A percentile compares a stretch with the other conserved stretches of the same genome.
Conservation (phyloP, 1,140 invertebrate genomes). For the Drosophila oshimai region DNA sequence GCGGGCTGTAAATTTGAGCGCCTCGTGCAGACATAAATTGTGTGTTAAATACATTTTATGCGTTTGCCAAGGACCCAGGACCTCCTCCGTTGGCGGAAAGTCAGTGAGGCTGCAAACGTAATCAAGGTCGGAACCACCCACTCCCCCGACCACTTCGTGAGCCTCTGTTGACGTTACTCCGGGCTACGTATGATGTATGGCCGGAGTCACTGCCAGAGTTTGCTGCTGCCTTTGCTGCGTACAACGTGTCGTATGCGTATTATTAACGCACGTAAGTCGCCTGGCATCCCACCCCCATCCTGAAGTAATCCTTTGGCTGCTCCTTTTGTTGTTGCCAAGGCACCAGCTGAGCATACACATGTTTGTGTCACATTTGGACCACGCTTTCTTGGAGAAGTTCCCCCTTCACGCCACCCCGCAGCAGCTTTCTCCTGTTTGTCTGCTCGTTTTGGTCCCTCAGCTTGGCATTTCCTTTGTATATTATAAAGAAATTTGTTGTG, state of each 20-base stretch:
- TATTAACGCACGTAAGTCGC: slow-evolving; percentile 70
- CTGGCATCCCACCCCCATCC: not conserved
- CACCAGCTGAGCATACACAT: slow-evolving; percentile 74
- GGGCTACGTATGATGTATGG: slow-evolving; percentile 60
- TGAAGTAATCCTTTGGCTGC: slow-evolving; percentile 67
- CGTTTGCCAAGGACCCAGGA: slow-evolving; percentile 49
- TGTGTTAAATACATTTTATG: slow-evolving; percentile 81
- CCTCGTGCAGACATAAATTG: slow-evolving; percentile 76
- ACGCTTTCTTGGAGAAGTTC: slow-evolving; percentile 11
- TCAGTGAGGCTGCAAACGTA: slow-evolving; percentile 74
- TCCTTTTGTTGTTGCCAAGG: slow-evolving; percentile 57
- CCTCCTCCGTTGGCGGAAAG: slow-evolving; percentile 13
- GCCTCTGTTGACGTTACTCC: slow-evolving; percentile 50
- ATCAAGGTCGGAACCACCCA: slow-evolving; percentile 58
- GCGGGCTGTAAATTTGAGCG: slow-evolving; percentile 75
- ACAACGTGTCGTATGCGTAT: slow-evolving; percentile 72
- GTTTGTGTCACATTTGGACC: slow-evolving; percentile 75
- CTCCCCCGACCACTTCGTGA: not conserved
- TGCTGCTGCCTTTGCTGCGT: slow-evolving; percentile 34
- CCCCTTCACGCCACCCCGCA: not conserved
- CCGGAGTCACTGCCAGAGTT: slow-evolving; percentile 32
- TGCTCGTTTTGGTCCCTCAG: slow-evolving; percentile 38
- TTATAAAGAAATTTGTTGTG: slow-evolving; percentile 76
- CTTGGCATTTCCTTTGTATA: slow-evolving; percentile 76
- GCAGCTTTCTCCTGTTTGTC: slow-evolving; percentile 12